Conservation (phyloP, 2,888 invertebrate genomes). For the Andrena haemorrhoa region DNA sequence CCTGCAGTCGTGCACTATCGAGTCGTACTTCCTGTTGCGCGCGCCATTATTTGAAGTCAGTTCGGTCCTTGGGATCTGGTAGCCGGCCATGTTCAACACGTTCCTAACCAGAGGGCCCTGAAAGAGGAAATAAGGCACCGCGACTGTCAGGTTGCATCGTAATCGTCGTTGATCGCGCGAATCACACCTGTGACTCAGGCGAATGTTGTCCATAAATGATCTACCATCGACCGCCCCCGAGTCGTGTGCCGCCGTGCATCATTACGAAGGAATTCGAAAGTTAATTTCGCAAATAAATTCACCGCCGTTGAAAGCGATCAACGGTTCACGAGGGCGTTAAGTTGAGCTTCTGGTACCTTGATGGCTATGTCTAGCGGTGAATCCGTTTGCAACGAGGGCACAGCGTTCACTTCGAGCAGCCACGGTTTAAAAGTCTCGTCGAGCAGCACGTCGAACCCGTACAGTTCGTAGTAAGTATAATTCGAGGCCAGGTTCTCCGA, state of each 20-base stretch:
- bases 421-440: slow-evolving; percentile 50
- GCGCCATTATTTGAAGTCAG: background rate
- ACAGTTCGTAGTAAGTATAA: slow-evolving; percentile 53
- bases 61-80: slow-evolving; percentile 40
- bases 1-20: slow-evolving; percentile 38
- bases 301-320: background rate
- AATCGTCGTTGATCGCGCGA: slow-evolving; percentile 11
- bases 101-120: slow-evolving; percentile 46
- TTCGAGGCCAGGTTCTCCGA: slow-evolving; percentile 19
- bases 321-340: background rate
- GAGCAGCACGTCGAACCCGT: slow-evolving; percentile 57
- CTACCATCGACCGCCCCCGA: slow-evolving; percentile 8
- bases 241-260: slow-evolving; percentile 25
- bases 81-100: slow-evolving; percentile 49
- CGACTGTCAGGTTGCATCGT: background rate
- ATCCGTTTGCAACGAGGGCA: slow-evolving; percentile 54
- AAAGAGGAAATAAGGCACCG: background rate
- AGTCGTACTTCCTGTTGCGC: slow-evolving; percentile 22
- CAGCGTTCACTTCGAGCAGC: slow-evolving; percentile 54
- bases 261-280: slow-evolving; percentile 47
- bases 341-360: slow-evolving; percentile 33
- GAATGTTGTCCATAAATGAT: slow-evolving; percentile 25
- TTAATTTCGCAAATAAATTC: slow-evolving; percentile 1
- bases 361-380: slow-evolving; percentile 44
- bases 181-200: slow-evolving; percentile 26